These are phyloP conservation scores for Prenolepis imparis DNA, from an alignment of 2,888 invertebrate genomes.

Conservation along the genomic window DNA sequence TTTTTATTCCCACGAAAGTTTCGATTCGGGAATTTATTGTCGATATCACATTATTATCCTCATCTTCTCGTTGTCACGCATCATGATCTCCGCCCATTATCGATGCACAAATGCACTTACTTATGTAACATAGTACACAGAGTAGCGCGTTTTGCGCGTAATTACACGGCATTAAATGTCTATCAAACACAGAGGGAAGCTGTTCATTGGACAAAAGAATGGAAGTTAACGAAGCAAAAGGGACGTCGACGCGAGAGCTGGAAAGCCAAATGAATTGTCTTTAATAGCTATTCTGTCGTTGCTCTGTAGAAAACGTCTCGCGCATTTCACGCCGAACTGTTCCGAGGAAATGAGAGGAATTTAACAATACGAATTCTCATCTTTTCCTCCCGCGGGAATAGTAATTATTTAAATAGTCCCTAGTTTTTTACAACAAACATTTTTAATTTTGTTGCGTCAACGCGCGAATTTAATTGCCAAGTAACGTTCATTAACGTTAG, in stretches of 20 bases:
- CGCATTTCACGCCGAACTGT: conserved; percentile 31
- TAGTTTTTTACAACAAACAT: not conserved
- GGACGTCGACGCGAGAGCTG: conserved; percentile 11
- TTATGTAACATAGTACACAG: conserved; percentile 8
- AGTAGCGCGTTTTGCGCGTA: conserved; percentile 17
- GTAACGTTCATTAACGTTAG: conserved; percentile 24
- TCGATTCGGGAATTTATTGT: conserved; percentile 16
- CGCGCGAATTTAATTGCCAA: conserved; percentile 1
- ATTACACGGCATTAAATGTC: conserved; percentile 36
- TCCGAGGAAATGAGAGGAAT: conserved; percentile 34
- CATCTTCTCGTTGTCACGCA: conserved; percentile 1
- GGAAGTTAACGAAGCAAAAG: conserved; percentile 37
- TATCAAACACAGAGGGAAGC: conserved; percentile 16
- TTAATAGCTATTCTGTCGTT: conserved; percentile 41
- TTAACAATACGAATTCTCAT: conserved; percentile 13
- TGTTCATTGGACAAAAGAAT: conserved; percentile 41
- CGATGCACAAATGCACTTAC: not conserved
- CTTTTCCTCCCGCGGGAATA: not conserved
- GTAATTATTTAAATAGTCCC: not conserved
- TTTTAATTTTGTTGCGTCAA: not conserved
- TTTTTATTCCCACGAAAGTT: conserved; percentile 17
- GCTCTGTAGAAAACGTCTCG: conserved; percentile 1
- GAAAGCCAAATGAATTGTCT: conserved; percentile 47
- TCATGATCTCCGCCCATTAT: not conserved
- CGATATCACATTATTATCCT: too few relatives aligned